Base-by-base conservation (phyloP, 2,888 invertebrate genomes). In the Acanthopleura granulata region DNA sequence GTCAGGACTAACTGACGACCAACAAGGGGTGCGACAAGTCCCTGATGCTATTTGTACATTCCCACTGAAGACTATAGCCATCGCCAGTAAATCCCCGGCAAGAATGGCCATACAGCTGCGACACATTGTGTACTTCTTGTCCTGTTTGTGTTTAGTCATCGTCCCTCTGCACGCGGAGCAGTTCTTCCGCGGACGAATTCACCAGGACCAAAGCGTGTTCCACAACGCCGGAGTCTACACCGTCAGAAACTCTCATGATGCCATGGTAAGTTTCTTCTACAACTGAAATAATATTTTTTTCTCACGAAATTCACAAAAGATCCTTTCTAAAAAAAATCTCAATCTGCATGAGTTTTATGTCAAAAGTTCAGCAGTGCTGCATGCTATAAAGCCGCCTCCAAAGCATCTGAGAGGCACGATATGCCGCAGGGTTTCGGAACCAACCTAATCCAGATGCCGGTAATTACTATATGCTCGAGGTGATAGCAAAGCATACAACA, bases 21-120 rank as follows among this genome's bases (percentile, higher is more conserved):
- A 57, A 18, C 57, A 57, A 12, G 22, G 22, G n/a, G 12, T 18
- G 12, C n/a, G 12, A 57, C 57, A 16, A 27, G 66, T 66, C 25
- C 66, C 66, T 27, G 14, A 66, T 66, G 66, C 29, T 27, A 66
- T 27, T 66, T 27, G 27, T 66, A 66, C 66, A 66, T 66, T 66
- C 66, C 66, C 25, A 16, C 29, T 27, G 66, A 16, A 66, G 29
- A 40, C 40, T 40, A 40, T 40, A 40, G 40, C 40, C 40, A 40
- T 40, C 40, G 40, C 40, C 40, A 40, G 9, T 40, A 66, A 27
- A 27, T 22, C 25, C 25, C 27, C 16, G 66, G 25, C 66, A 66
- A 66, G 66, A 66, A 66, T 66, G 66, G 66, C 66, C 66, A 22
- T 16, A 27, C 25, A 27, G 29, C 29, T 66, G 22, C 18, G 3